Percentiles rank a stretch among this genome's conserved stretches.
Evolutionary conservation across 1,140 invertebrate genomes (phyloP).

Genomic region (Leptestheria dahalacensis): DNA sequence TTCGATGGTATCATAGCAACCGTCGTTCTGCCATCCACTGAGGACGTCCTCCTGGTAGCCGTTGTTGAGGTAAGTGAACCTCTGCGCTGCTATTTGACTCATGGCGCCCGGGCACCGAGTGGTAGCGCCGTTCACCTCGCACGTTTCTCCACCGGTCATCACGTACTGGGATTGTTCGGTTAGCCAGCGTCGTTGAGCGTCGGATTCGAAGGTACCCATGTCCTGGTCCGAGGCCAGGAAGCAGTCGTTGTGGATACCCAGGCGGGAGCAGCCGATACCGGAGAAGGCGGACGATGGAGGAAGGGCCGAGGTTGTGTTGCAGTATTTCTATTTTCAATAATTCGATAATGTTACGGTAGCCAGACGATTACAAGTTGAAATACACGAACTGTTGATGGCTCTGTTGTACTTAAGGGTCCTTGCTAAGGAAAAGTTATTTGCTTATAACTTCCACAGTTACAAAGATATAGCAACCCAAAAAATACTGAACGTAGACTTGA

Average conservation of each 20-base stretch:
- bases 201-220: not conserved
- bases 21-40: not conserved
- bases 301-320: too few relatives aligned
- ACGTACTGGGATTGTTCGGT: conserved; percentile 1
- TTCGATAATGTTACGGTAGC: not conserved
- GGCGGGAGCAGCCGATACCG: conserved; percentile 2
- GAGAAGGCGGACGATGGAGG: too few relatives aligned
- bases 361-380: not conserved
- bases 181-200: conserved; percentile 4
- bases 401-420: too few relatives aligned
- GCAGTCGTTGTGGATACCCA: conserved; percentile 13
- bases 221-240: conserved; percentile 9
- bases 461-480: too few relatives aligned
- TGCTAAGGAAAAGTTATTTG: too few relatives aligned
- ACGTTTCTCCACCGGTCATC: conserved; percentile 10
- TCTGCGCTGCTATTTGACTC: conserved; percentile 10
- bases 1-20: conserved; percentile 3
- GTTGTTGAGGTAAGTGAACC: conserved; percentile 10
- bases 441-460: too few relatives aligned
- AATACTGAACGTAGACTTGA: too few relatives aligned
- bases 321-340: not conserved
- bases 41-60: conserved; percentile 1
- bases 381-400: not conserved
- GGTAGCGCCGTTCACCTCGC: not conserved
- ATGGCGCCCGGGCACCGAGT: conserved; percentile 8